Base-by-base conservation (phyloP, 2,113 vertebrate genomes). In the Gila orcuttii region DNA sequence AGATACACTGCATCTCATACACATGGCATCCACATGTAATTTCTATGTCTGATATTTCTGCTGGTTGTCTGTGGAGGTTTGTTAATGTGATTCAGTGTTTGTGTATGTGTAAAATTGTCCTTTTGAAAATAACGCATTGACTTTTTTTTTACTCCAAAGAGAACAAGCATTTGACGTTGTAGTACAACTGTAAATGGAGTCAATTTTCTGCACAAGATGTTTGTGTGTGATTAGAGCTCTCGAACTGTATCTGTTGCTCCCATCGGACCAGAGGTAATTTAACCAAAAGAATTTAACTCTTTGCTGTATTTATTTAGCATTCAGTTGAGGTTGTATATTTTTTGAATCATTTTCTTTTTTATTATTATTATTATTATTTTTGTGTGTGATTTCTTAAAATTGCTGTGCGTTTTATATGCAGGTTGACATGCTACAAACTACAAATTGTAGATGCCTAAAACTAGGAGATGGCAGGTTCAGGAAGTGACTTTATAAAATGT, bases 221-320 rank as follows among this genome's bases (percentile, higher is more conserved):
- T 62, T 79, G 83, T 36, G 31, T 28, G 31, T 23, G 55, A 83
- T 73, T 25, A 2, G 1, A 85, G 76, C 83, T 88, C 84, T 86
- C 80, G 79, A 71, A 89, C 59, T 73, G 60, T 79, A 73, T 68
- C 21, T 68, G 57, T 71, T n/a, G 79, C 59, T 73, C 50, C 15
- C 31, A 21, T 73, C 78, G 86, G 81, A 85, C 89, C 82, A 75
- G 47, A 83, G 47, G 42, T 17, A 59, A 80, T 80, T 69, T 78
- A 64, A 82, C 33, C 64, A 89, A 86, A 82, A 39, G 8, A 55
- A 83, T 3, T 59, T 10, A 42, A 19, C 25, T 33, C 85, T 71
- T 81, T 85, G 90, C 69, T 91, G 91, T 94, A 94, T 95, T 95
- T 94, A 95, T 94, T 94, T 88, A 88, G 81, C 66, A 79, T 87